Base-by-base conservation (phyloP, 2,888 invertebrate genomes). In the Phragmatobia fuliginosa region DNA sequence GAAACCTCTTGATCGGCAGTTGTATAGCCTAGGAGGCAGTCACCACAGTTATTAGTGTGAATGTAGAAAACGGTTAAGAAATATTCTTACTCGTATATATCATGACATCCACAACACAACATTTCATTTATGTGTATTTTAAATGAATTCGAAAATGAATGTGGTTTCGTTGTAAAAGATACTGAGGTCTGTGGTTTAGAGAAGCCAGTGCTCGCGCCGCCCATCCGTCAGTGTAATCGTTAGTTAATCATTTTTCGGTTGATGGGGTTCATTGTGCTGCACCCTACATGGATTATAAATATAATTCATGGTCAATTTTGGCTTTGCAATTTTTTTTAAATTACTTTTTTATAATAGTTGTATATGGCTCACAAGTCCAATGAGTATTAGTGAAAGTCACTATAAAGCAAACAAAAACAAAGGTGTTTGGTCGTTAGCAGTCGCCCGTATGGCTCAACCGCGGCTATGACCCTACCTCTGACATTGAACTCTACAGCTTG, bases 221-320 rank as follows among this genome's bases (percentile, higher is more conserved):
- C 93, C 94, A 93, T 94, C 91, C 94, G 92, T 94, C 94, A 94
- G 90, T 88, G 85, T 94, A 94, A 94, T 94, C 92, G 94, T 88
- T 92, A 92, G 93, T 94, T 95, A 94, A 95, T 94, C 93, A 95
- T 95, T 95, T 93, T 94, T 94, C 94, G 93, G 94, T 93, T 92
- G 94, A 94, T 91, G 91, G 90, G 89, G 90, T 91, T 91, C 92
- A 93, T 91, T 94, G 93, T 92, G 87, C 88, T 82, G 85, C 83
- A 77, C 90, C 90, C 90, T 88, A 87, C 86, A 83, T 88, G 90
- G 92, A 92, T 93, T 93, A 92, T 90, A 89, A 91, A 63, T 41
- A 69, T 90, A 73, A 70, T 67, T 90, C 87, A 91, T 88, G 89
- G 84, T 82, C 83, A 90, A 91, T 88, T 88, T 87, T 77, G 83